Conservation (phyloP, 2,888 invertebrate genomes). For the Mactromeris polynyma region DNA sequence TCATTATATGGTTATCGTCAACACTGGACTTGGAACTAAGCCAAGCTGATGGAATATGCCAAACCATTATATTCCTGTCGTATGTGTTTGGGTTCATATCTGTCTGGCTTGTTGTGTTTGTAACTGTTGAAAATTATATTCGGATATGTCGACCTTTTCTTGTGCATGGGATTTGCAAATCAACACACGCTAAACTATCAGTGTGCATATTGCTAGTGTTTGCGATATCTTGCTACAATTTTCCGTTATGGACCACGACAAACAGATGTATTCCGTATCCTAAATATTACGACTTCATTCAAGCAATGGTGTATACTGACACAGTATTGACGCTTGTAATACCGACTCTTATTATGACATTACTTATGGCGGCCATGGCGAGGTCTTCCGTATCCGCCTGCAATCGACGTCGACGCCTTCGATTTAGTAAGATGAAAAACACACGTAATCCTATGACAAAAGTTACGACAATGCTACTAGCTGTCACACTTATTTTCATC, state of each 20-base stretch:
- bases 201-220: slow-evolving; percentile 63
- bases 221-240: slow-evolving; percentile 72
- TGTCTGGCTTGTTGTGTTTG: slow-evolving; percentile 94
- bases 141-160: slow-evolving; percentile 93
- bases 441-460: slow-evolving; percentile 42
- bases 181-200: slow-evolving; percentile 69
- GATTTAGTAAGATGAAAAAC: background rate
- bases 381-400: slow-evolving; percentile 20
- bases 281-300: slow-evolving; percentile 57
- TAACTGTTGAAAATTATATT: slow-evolving; percentile 94
- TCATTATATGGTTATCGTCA: slow-evolving; percentile 85
- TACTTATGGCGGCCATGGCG: slow-evolving; percentile 37
- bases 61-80: slow-evolving; percentile 91
- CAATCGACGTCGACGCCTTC: slow-evolving; percentile 18
- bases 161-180: slow-evolving; percentile 73
- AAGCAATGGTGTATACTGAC: slow-evolving; percentile 73
- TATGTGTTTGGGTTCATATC: slow-evolving; percentile 89
- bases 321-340: slow-evolving; percentile 52
- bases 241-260: slow-evolving; percentile 75
- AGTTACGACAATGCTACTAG: slow-evolving; percentile 76
- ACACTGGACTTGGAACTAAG: slow-evolving; percentile 45
- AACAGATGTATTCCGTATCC: slow-evolving; percentile 67
- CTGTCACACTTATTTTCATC: slow-evolving; percentile 76
- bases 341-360: slow-evolving; percentile 37
- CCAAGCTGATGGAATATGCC: slow-evolving; percentile 89